Evolutionary conservation across 2,113 vertebrate species (phyloP).

Genomic region (Petrocephalus microphthalmus): DNA sequence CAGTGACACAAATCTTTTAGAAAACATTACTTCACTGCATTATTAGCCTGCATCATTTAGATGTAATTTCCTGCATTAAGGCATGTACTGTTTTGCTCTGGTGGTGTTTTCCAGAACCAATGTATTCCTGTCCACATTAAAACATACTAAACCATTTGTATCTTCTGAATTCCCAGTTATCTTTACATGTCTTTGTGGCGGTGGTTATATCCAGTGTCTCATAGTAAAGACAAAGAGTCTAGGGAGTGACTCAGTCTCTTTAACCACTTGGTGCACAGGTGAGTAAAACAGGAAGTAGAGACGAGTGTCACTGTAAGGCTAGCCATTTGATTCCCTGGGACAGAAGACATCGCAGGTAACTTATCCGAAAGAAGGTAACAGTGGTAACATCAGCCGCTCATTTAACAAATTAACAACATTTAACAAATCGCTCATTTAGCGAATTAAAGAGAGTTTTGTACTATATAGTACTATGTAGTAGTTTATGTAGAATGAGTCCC

Average conservation of each 20-base stretch:
- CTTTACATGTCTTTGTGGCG: too few relatives aligned
- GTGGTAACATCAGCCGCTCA: background rate
- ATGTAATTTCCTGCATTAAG: too few relatives aligned
- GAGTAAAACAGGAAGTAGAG: background rate
- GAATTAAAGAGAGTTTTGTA: background rate
- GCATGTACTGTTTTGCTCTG: too few relatives aligned
- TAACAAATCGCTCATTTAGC: too few relatives aligned
- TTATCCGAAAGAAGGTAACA: background rate
- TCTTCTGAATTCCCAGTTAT: too few relatives aligned
- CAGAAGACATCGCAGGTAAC: background rate
- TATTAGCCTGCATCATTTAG: too few relatives aligned
- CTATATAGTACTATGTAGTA: too few relatives aligned
- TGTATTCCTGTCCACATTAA: too few relatives aligned
- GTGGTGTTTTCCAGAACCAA: too few relatives aligned
- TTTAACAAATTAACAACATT: too few relatives aligned
- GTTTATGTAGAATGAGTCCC: background rate
- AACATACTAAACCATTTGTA: too few relatives aligned
- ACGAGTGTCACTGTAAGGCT: background rate
- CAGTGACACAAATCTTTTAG: background rate
- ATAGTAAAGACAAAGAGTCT: background rate
- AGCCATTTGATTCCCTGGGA: background rate
- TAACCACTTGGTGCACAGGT: background rate
- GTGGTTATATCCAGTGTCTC: background rate
- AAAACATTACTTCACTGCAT: background rate
- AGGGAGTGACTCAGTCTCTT: background rate